Conservation (phyloP, 2,888 invertebrate genomes). For the Scaeva pyrastri region DNA sequence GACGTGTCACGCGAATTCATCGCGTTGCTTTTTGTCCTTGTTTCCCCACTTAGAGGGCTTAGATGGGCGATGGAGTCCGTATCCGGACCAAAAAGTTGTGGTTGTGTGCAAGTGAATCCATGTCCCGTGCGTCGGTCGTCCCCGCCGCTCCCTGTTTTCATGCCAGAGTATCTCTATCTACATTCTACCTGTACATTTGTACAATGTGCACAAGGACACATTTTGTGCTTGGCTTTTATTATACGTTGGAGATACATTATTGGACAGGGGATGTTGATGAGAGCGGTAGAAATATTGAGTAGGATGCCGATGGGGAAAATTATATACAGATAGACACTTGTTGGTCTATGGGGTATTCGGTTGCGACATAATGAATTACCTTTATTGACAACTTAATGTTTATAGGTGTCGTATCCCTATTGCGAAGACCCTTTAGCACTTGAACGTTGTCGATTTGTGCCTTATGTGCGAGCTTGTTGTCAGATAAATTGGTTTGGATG, state of each 20-base stretch:
- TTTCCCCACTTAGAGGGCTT: neutral
- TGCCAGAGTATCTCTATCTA: too few species aligned
- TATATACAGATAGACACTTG: constrained; percentile 78
- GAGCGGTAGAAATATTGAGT: constrained; percentile 67
- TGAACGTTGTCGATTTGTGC: constrained; percentile 67
- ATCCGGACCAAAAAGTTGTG: constrained; percentile 42
- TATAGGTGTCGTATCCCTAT: constrained; percentile 80
- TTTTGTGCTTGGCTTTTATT: constrained; percentile 78
- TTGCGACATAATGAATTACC: constrained; percentile 84
- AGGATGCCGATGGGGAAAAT: constrained; percentile 73
- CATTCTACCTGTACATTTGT: neutral
- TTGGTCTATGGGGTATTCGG: constrained; percentile 79
- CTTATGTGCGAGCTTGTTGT: constrained; percentile 52
- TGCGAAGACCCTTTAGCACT: constrained; percentile 62
- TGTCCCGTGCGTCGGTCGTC: neutral
- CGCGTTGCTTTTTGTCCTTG: constrained; percentile 25
- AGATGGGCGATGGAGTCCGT: constrained; percentile 19
- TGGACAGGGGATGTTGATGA: constrained; percentile 69
- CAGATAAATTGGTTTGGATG: constrained; percentile 54
- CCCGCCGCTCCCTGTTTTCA: neutral
- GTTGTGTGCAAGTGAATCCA: constrained; percentile 45
- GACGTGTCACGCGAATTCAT: constrained; percentile 81
- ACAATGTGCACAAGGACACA: constrained; percentile 14
- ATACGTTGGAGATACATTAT: constrained; percentile 80
- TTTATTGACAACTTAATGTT: constrained; percentile 84